A percentile compares a stretch with the other conserved stretches of the same genome.
phyloP scores from a whole-genome alignment of 2,888 invertebrate species.

The Microplitis manilae region DNA sequence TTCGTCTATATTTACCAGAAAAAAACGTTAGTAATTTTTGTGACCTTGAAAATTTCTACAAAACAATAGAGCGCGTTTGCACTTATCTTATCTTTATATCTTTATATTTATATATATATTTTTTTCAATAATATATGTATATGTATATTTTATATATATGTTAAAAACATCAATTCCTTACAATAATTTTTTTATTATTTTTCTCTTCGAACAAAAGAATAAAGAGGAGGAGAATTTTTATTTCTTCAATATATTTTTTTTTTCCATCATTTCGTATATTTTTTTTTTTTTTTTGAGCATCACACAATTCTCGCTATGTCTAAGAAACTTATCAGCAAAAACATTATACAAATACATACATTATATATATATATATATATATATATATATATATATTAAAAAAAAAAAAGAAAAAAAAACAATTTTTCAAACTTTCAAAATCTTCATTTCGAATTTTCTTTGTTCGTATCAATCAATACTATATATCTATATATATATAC shows the following conservation, averaged over 20 bases:
- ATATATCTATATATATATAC: neutral
- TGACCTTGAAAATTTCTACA: neutral
- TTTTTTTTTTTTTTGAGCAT: slow-evolving; percentile 26
- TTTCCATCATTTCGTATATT: neutral
- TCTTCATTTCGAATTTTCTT: too few species aligned
- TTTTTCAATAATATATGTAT: neutral
- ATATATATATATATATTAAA: neutral
- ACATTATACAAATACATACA: slow-evolving; percentile 16
- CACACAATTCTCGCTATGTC: slow-evolving; percentile 21
- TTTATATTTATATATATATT: neutral
- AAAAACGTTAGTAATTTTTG: slow-evolving; percentile 3
- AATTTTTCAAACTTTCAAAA: neutral
- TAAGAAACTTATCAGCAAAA: neutral
- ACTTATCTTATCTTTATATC: neutral
- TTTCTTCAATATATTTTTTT: slow-evolving; percentile 13
- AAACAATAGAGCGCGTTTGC: neutral
- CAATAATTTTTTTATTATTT: slow-evolving; percentile 32
- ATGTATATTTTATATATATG: neutral
- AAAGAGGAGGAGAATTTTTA: neutral
- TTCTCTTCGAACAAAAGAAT: neutral
- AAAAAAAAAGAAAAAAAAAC: neutral
- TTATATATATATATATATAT: neutral
- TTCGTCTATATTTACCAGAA: neutral
- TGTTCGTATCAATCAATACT: neutral
- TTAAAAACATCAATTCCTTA: neutral